phyloP scores from a whole-genome alignment of 64 coral and sea anemone species.

The Pocillopora verrucosa region DNA sequence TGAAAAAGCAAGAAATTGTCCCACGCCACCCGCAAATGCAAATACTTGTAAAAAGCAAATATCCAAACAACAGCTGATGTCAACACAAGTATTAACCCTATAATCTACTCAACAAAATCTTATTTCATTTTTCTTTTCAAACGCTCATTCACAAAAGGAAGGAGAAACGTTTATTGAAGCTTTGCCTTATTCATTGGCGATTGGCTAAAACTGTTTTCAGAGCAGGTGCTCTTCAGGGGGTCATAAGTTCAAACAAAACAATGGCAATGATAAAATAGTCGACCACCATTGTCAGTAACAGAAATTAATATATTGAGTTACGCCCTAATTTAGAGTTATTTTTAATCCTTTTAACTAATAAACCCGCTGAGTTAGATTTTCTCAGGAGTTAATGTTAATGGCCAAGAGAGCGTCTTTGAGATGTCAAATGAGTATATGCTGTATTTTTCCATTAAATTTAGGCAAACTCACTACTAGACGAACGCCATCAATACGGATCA shows the following conservation, averaged over 20 bases:
- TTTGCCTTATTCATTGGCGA: too few species aligned
- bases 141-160: neutral
- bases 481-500: neutral
- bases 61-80: neutral
- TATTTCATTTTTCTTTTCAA: neutral
- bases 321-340: neutral
- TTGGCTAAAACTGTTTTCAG: too few species aligned
- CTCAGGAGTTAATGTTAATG: too few species aligned
- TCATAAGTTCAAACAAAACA: neutral
- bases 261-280: neutral
- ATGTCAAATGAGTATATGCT: too few species aligned
- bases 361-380: too few species aligned
- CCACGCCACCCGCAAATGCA: too few species aligned
- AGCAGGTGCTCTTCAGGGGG: neutral
- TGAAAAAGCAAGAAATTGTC: neutral
- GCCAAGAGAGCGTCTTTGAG: too few species aligned
- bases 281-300: neutral
- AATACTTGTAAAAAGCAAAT: neutral
- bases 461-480: too few species aligned
- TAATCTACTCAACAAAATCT: neutral
- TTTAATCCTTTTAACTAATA: neutral
- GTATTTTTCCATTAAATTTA: too few species aligned
- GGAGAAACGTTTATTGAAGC: too few species aligned
- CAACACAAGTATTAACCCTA: neutral
- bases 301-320: neutral